A percentile compares a stretch with the other conserved stretches of the same genome.
Evolutionary conservation across 1,140 invertebrate genomes (phyloP).

Genomic region (Probaryconus sp.): DNA sequence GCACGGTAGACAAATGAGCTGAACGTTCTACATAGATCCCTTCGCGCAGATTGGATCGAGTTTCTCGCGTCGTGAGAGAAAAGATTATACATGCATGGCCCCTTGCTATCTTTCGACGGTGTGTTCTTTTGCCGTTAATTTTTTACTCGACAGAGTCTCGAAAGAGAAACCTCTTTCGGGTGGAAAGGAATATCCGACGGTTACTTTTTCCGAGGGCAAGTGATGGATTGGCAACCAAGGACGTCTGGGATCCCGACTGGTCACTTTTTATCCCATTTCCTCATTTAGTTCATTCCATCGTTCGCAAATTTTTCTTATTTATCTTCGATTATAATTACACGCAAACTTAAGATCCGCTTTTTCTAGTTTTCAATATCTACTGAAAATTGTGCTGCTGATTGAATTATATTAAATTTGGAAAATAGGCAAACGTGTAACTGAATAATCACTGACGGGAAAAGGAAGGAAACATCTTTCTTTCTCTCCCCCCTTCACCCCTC

Average conservation of each 20-base stretch:
- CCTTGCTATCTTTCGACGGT: conserved; percentile 35
- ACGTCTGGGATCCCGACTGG: conserved; percentile 37
- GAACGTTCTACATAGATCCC: conserved; percentile 76
- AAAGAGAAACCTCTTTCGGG: conserved; percentile 29
- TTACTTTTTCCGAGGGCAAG: conserved; percentile 52
- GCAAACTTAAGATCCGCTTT: no score
- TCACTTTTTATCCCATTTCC: conserved; percentile 30
- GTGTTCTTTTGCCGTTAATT: conserved; percentile 16
- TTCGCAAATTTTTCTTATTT: no score
- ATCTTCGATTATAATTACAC: no score
- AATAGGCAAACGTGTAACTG: no score
- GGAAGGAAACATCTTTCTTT: no score
- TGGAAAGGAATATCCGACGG: conserved; percentile 45
- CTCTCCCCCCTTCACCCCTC: background rate
- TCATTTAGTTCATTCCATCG: conserved; percentile 17
- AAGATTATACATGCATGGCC: conserved; percentile 58
- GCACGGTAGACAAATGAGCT: conserved; percentile 75
- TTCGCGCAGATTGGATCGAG: conserved; percentile 73
- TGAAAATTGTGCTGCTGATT: no score
- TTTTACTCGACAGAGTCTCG: conserved; percentile 7
- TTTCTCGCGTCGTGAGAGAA: conserved; percentile 74
- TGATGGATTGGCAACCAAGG: conserved; percentile 68
- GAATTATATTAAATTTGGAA: no score
- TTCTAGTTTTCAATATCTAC: no score
- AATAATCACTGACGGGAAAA: no score